phyloP scores from a whole-genome alignment of 2,888 invertebrate species.

The Lagria hirta region DNA sequence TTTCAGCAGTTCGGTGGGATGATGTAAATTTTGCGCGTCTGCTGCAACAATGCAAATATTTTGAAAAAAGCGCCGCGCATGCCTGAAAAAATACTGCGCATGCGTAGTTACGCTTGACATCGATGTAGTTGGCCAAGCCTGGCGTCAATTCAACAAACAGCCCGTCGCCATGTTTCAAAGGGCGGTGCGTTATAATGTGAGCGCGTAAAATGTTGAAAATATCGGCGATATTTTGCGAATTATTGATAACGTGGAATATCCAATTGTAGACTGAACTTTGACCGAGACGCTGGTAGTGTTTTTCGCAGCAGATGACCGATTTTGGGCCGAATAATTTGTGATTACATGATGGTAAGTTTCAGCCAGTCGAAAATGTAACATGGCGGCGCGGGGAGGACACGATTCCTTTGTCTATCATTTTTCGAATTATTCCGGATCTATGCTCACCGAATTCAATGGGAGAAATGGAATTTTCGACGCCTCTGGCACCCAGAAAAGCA shows the following conservation, averaged over 20 bases:
- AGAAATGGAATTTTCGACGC: too few relatives aligned
- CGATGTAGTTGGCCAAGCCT: slow-evolving; percentile 38
- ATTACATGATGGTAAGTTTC: slow-evolving; percentile 67
- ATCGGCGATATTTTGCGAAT: slow-evolving; percentile 56
- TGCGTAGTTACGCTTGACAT: slow-evolving; percentile 31
- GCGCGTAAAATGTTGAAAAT: slow-evolving; percentile 56
- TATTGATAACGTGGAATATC: slow-evolving; percentile 59
- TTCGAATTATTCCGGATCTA: neutral
- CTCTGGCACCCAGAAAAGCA: slow-evolving; percentile 1
- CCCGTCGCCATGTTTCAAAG: slow-evolving; percentile 60
- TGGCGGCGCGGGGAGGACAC: slow-evolving; percentile 44
- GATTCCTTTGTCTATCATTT: slow-evolving; percentile 20
- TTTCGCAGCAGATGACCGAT: slow-evolving; percentile 60
- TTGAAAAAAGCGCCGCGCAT: slow-evolving; percentile 28
- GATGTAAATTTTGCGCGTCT: too few relatives aligned
- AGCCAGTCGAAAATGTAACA: slow-evolving; percentile 56
- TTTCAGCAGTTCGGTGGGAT: too few relatives aligned
- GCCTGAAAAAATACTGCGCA: slow-evolving; percentile 30
- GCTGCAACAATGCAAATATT: too few relatives aligned
- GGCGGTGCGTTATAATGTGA: slow-evolving; percentile 54
- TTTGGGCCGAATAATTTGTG: slow-evolving; percentile 63
- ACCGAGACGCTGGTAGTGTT: slow-evolving; percentile 54
- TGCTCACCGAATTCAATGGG: neutral
- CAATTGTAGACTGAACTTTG: slow-evolving; percentile 55
- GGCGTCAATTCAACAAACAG: slow-evolving; percentile 41